Evolutionary conservation across 1,140 invertebrate genomes (phyloP), one percentile per base, ranked within the genome.

Genomic region (Aphelinus atriplicis): DNA sequence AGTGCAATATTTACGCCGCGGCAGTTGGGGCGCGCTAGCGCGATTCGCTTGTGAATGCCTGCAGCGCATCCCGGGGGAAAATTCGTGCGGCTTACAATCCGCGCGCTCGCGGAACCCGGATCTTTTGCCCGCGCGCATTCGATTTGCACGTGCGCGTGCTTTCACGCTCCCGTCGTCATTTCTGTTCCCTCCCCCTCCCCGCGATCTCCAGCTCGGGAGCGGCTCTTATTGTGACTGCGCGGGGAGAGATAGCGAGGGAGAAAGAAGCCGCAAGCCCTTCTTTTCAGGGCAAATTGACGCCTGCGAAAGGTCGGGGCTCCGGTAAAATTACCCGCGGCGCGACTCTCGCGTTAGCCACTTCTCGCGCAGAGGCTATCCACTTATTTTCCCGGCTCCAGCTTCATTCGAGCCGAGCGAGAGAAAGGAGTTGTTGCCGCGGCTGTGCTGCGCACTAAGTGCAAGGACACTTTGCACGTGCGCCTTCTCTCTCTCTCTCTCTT

Each of bases 371-470:
- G 42, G 60, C 60, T 42, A 47, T 26, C 26, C 26, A 65, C 63
- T 50, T 48, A 7, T 46, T 50, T 10, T 45, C 6, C 26, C 51
- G 46, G 61, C 50, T 66, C 64, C 64, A 26, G 26, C 26, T 26
- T 26, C 26, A 55, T 66, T 66, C 50, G 45, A 3, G 64, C 51
- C 42, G 64, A 66, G 56, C 45, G 64, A 53, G 64, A 66, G 64
- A 66, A 66, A 66, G 64, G 64, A 66, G n/a, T 5, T n/a, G 56
- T 26, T 26, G 26, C 26, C 26, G 56, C 9, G 56, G 3, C 4
- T 10, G 1, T 26, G 63, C 48, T 50, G 47, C 26, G 26, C 26
- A 26, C 48, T 7, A 66, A 66, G 51, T 53, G 64, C 50, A 66
- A 66, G 64, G 64, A 66, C 64, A 66, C 43, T 55, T 55, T 55